Evolutionary conservation across 1,140 invertebrate genomes (phyloP).

Genomic region (Sinonovacula constricta): DNA sequence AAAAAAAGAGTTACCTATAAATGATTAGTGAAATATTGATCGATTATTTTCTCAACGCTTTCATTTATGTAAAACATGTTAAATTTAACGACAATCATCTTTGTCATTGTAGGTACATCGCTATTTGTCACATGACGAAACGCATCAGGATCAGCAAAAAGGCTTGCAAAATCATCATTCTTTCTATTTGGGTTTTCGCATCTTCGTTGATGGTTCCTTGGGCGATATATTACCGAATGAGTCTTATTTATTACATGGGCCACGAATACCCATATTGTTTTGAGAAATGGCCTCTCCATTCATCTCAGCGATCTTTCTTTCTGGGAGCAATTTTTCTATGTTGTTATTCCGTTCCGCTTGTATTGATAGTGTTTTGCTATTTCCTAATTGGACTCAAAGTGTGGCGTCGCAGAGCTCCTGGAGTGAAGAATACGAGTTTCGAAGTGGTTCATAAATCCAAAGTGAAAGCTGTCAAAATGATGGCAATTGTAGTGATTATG

Average conservation of each 20-base stretch:
- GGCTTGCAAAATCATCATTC: constrained; percentile 90
- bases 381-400: constrained; percentile 95
- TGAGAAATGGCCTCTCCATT: constrained; percentile 67
- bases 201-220: constrained; percentile 91
- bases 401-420: constrained; percentile 91
- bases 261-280: constrained; percentile 57
- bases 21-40: too few relatives aligned
- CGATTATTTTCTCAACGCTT: too few relatives aligned
- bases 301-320: constrained; percentile 91
- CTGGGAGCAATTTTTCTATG: constrained; percentile 92
- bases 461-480: constrained; percentile 92
- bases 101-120: constrained; percentile 87
- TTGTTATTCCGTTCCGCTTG: constrained; percentile 94
- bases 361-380: constrained; percentile 94
- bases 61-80: too few relatives aligned
- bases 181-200: constrained; percentile 93
- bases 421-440: constrained; percentile 73
- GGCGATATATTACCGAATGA: constrained; percentile 90
- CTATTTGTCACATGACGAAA: constrained; percentile 96
- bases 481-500: constrained; percentile 94
- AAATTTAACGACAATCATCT: not conserved
- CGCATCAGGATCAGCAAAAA: constrained; percentile 93
- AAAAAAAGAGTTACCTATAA: too few relatives aligned
- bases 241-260: constrained; percentile 6
- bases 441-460: constrained; percentile 76